Percentiles rank a stretch among this genome's conserved stretches.
phyloP scores from a whole-genome alignment of 2,797 vertebrate genomes.

The Naso thynnoides region DNA sequence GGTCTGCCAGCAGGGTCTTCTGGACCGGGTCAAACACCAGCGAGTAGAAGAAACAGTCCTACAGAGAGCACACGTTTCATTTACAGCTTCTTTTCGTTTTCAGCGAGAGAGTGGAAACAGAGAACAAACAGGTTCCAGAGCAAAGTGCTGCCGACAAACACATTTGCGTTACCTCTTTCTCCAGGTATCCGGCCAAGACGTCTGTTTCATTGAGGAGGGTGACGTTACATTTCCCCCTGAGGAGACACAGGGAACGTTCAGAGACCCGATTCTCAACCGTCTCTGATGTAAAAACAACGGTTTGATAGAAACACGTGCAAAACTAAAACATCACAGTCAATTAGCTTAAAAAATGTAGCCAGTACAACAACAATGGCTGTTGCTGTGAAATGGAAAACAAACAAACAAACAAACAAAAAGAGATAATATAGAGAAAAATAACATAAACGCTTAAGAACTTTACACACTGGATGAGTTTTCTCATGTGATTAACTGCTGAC shows the following conservation, averaged over 20 bases:
- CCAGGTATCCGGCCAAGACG: conserved; percentile 91
- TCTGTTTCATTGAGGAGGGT: conserved; percentile 97
- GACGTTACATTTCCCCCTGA: conserved; percentile 95
- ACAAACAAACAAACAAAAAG: too few species aligned
- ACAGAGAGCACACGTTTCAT: conserved; percentile 1
- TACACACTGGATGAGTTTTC: too few species aligned
- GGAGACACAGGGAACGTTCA: conserved; percentile 35
- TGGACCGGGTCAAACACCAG: conserved; percentile 96
- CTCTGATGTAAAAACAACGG: too few species aligned
- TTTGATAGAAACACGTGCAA: too few species aligned
- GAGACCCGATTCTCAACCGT: too few species aligned
- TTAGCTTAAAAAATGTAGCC: too few species aligned
- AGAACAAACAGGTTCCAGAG: neutral
- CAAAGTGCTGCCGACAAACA: neutral
- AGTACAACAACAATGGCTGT: too few species aligned
- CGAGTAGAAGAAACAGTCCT: conserved; percentile 98
- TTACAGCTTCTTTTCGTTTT: accelerated
- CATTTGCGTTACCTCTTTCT: conserved; percentile 90
- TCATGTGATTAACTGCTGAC: too few species aligned
- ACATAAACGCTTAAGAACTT: too few species aligned
- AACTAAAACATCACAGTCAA: too few species aligned
- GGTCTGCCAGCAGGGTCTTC: conserved; percentile 94
- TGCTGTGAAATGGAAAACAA: too few species aligned
- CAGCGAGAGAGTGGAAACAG: accelerated
- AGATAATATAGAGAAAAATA: too few species aligned